Percentiles rank a stretch among this genome's conserved stretches.
Conservation (phyloP, 2,797 vertebrate genomes). For the Pangasius sanitwongsei region DNA sequence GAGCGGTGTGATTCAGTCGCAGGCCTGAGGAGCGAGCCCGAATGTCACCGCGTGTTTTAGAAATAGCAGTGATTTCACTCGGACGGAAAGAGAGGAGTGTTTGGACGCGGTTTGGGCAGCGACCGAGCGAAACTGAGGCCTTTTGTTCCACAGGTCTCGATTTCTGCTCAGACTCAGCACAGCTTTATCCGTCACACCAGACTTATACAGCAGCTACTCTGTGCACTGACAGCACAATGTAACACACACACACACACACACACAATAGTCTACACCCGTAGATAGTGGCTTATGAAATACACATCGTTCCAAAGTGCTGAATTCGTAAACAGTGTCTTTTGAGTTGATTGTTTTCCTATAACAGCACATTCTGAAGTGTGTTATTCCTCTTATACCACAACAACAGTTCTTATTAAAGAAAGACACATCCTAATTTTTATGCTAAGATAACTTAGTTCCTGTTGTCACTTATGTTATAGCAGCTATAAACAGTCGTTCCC, state of each 20-base stretch:
- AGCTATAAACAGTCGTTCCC: too few relatives aligned
- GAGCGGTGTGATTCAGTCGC: slow-evolving; percentile 58
- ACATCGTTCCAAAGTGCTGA: not conserved
- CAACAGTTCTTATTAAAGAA: too few relatives aligned
- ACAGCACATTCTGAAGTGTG: too few relatives aligned
- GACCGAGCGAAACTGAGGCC: slow-evolving; percentile 54
- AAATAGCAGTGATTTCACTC: slow-evolving; percentile 65
- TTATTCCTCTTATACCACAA: too few relatives aligned
- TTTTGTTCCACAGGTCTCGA: slow-evolving; percentile 60
- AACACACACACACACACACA: not conserved
- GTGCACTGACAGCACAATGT: not conserved
- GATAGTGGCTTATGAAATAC: not conserved
- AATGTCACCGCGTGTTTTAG: slow-evolving; percentile 60
- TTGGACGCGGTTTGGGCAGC: slow-evolving; percentile 52
- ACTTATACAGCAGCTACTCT: slow-evolving; percentile 60
- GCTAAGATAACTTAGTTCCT: too few relatives aligned
- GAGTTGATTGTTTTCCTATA: too few relatives aligned
- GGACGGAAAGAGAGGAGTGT: slow-evolving; percentile 38
- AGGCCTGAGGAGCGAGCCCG: slow-evolving; percentile 58
- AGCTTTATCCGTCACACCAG: slow-evolving; percentile 67
- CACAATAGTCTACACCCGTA: too few relatives aligned
- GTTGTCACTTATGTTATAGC: too few relatives aligned
- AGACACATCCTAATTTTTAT: too few relatives aligned
- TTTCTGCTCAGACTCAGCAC: slow-evolving; percentile 56
- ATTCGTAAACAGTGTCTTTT: too few relatives aligned